phyloP scores from a whole-genome alignment of 2,888 invertebrate genomes.

The Clostera curtula region DNA sequence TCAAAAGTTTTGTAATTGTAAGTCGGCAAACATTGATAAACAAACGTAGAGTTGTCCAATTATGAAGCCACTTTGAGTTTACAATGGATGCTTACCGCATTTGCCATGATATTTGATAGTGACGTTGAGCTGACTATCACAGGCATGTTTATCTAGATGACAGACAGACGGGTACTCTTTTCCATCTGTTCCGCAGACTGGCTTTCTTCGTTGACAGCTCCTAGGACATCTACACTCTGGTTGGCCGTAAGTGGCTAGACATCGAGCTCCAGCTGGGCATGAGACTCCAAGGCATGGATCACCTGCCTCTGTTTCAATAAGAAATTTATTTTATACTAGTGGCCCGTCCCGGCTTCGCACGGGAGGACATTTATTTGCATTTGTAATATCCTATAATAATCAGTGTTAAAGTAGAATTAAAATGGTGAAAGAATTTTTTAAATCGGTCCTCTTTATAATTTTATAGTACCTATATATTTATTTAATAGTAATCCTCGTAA shows the following conservation, averaged over 20 bases:
- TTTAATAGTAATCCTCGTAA: too few species aligned
- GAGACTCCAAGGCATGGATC: conserved; percentile 82
- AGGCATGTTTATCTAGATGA: conserved; percentile 87
- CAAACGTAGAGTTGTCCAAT: too few species aligned
- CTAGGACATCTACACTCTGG: conserved; percentile 77
- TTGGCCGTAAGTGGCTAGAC: conserved; percentile 79
- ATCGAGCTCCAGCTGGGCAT: conserved; percentile 82
- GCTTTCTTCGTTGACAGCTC: conserved; percentile 80
- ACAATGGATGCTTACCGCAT: conserved; percentile 80
- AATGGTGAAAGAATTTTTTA: too few species aligned
- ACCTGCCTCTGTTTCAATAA: conserved; percentile 73
- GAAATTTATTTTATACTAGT: conserved; percentile 1
- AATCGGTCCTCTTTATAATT: too few species aligned
- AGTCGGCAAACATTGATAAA: too few species aligned
- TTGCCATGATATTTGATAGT: conserved; percentile 88
- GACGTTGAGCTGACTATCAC: conserved; percentile 82
- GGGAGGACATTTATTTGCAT: too few species aligned
- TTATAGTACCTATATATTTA: too few species aligned
- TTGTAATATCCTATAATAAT: too few species aligned
- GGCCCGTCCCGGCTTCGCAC: too few species aligned
- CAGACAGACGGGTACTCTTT: conserved; percentile 90
- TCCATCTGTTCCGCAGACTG: conserved; percentile 92
- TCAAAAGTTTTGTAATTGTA: too few species aligned
- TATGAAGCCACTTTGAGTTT: not conserved
- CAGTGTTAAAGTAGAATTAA: too few species aligned